A percentile compares a stretch with the other conserved stretches of the same genome.
These are phyloP conservation scores for Lamprologus speciosus DNA, from an alignment of 2,113 vertebrate species.

Conservation along the genomic window DNA sequence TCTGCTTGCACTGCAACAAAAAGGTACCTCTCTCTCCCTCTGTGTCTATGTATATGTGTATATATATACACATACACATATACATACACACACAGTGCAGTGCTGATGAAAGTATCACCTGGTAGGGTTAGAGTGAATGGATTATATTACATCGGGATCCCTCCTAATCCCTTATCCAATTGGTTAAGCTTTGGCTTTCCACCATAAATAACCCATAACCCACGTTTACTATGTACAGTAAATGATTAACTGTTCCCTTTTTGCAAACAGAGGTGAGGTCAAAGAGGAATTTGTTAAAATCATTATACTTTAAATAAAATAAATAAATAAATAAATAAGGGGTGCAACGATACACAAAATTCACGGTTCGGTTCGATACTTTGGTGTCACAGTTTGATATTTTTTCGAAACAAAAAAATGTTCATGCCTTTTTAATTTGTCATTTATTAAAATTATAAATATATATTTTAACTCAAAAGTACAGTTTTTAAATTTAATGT, in stretches of 20 bases:
- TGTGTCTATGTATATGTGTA: background rate
- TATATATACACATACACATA: accelerated
- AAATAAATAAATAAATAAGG: background rate
- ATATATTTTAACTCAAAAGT: background rate
- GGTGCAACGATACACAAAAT: background rate
- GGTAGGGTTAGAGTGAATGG: background rate
- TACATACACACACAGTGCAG: background rate
- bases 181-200: background rate
- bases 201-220: background rate
- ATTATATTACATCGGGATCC: background rate
- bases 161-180: background rate
- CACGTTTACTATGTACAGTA: background rate
- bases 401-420: accelerated
- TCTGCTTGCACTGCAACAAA: background rate
- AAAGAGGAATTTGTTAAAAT: background rate
- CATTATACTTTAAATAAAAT: background rate
- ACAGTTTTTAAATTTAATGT: background rate
- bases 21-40: background rate
- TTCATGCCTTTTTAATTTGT: background rate
- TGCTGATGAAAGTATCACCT: background rate
- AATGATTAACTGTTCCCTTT: background rate
- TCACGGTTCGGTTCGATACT: background rate
- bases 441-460: background rate
- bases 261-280: background rate
- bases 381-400: background rate